phyloP scores from a whole-genome alignment of 2,113 vertebrate genomes.

The Meriones unguiculatus region DNA sequence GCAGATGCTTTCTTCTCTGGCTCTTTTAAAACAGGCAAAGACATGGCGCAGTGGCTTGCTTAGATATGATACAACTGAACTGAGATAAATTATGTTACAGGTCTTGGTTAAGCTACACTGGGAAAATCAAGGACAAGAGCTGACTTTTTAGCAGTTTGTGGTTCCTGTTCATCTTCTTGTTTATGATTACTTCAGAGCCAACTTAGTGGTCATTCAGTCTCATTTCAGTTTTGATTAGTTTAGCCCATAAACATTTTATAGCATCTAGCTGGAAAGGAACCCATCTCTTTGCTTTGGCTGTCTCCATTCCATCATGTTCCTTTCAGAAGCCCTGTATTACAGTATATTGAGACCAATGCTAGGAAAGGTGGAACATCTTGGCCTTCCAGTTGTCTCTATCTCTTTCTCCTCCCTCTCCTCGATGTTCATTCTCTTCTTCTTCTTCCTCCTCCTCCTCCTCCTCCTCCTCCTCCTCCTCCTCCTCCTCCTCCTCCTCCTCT shows the following conservation, averaged over 20 bases:
- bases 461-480: neutral
- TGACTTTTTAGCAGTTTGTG: neutral
- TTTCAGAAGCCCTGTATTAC: slow-evolving; percentile 29
- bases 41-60: neutral
- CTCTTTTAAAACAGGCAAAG: slow-evolving; percentile 1
- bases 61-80: slow-evolving; percentile 33
- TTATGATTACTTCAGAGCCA: slow-evolving; percentile 7
- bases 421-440: neutral
- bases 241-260: neutral
- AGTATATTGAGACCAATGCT: slow-evolving; percentile 21
- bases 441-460: neutral
- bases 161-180: neutral
- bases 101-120: neutral
- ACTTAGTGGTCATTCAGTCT: neutral
- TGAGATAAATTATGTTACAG: neutral
- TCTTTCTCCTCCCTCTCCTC: too few relatives aligned
- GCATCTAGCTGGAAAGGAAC: slow-evolving; percentile 16
- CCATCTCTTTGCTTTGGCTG: neutral
- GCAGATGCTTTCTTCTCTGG: slow-evolving; percentile 33
- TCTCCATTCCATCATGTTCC: neutral
- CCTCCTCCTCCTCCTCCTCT: neutral
- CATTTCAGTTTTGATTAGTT: neutral
- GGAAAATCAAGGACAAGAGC: slow-evolving; percentile 32
- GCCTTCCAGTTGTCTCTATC: neutral
- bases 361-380: neutral